Base-by-base conservation (phyloP, 1,140 invertebrate genomes). In the Drosophila ogumai region DNA sequence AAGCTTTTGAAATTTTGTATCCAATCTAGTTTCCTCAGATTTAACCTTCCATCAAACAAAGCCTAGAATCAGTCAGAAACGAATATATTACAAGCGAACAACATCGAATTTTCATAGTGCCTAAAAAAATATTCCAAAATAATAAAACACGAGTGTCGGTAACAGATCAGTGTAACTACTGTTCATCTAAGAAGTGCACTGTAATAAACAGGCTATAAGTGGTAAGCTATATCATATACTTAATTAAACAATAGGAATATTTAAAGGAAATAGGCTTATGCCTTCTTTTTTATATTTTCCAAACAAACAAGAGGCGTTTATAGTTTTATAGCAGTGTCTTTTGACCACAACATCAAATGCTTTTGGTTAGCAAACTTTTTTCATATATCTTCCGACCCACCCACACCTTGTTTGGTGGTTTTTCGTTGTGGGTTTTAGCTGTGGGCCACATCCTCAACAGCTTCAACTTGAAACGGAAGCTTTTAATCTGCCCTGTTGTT, bases 351-450 rank as follows among this genome's bases (percentile, higher is more conserved):
- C n/a, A 28, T 28, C 15, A 9, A n/a, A 10, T 44, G n/a, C 12
- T 12, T 1, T 55, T 25, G 19, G 4, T 25, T 12, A 1, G 1
- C 10, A 17, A 54, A 61, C 46, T 61, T 60, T 36, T 36, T 52
- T 54, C 32, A 54, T 38, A 54, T 28, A 52, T 54, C 43, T 61
- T 61, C n/a, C 15, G 3, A n/a, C 5, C 25, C 46, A 49, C 46
- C 44, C 47, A 34, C 19, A 17, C 32, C 7, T 57, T 25, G 4
- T 38, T 36, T 54, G 12, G 19, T 12, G 12, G 31, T 8, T 34
- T 28, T 25, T 19, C 22, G 10, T 6, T 31, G 15, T 43, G 36
- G 54, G 10, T 31, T 57, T 41, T 13, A 41, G 43, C 13, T 47
- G 44, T 25, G 22, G 38, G 38, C n/a, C 25, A 44, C n/a, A 41